Base-by-base conservation (phyloP, 1,140 invertebrate species). In the Micrasema minimum region DNA sequence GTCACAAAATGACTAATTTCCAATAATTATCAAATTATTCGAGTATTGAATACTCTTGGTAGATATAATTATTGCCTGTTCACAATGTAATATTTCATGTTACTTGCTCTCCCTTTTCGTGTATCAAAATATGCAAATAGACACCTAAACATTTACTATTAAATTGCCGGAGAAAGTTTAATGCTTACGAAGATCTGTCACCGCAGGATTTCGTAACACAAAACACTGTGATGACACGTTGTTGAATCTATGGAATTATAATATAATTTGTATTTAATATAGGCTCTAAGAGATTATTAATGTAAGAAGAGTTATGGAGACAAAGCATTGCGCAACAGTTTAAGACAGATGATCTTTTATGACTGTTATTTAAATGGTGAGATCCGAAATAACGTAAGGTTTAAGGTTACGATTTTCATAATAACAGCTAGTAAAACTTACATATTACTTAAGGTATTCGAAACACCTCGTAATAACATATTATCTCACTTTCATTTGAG, bases 91-190 rank as follows among this genome's bases (percentile, higher is more conserved):
- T 31, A 38, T 59, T 18, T 26, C 55, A 31, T 38, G 31, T 14
- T 55, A 55, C 31, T 55, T 55, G 37, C 31, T 59, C 55, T 59
- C 55, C n/a, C 31, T 41, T 59, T 38, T 31, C 26, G 14, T 51
- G 48, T 55, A 22, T 55, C 37, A 59, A 57, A 57, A 57, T 57
- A 57, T 57, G 53, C 53, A 57, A 57, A 57, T 57, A n/a, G 12
- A 26, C 37, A 18, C 37, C 31, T 37, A 12, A 59, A 11, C 55
- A 31, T 59, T 18, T 16, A 59, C 16, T 10, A 38, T 38, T 20
- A 9, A 59, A 20, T 9, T 38, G 10, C 14, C 6, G 18, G 55
- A 59, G 55, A 59, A 59, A 59, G 55, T 59, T 38, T 0, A 2
- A 41, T 16, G 20, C 14, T 59, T 20, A 22, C 18, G 10, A 0